phyloP scores from a whole-genome alignment of 1,140 invertebrate species.

The Pseudomyrmex concolor region DNA sequence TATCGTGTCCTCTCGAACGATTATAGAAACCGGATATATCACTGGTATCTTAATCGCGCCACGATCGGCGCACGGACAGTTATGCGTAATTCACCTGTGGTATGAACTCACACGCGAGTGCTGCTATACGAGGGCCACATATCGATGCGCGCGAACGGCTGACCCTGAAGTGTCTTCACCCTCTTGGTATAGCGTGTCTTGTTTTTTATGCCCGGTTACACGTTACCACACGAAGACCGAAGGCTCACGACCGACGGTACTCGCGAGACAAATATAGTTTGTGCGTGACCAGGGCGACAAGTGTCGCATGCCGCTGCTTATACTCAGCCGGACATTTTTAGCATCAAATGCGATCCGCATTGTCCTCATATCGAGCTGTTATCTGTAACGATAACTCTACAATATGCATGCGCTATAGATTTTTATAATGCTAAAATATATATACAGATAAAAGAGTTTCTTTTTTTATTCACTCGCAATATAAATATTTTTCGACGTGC shows the following conservation, averaged over 20 bases:
- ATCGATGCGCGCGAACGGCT: conserved; percentile 81
- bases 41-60: conserved; percentile 22
- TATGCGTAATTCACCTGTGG: conserved; percentile 74
- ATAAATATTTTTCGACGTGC: conserved; percentile 8
- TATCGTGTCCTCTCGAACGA: background rate
- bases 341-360: background rate
- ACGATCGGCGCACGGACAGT: conserved; percentile 39
- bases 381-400: background rate
- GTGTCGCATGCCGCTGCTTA: conserved; percentile 50
- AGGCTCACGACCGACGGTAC: conserved; percentile 34
- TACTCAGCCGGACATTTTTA: background rate
- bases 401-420: too few species aligned
- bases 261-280: conserved; percentile 79
- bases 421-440: too few species aligned
- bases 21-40: conserved; percentile 30
- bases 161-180: conserved; percentile 81
- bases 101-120: conserved; percentile 72
- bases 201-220: conserved; percentile 26
- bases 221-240: conserved; percentile 31
- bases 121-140: conserved; percentile 78
- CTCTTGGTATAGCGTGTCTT: conserved; percentile 28
- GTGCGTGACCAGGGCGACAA: conserved; percentile 77
- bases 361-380: background rate
- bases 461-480: background rate
- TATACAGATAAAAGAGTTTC: background rate